phyloP scores from a whole-genome alignment of 2,113 vertebrate genomes.

The Triplophysa siluroides region DNA sequence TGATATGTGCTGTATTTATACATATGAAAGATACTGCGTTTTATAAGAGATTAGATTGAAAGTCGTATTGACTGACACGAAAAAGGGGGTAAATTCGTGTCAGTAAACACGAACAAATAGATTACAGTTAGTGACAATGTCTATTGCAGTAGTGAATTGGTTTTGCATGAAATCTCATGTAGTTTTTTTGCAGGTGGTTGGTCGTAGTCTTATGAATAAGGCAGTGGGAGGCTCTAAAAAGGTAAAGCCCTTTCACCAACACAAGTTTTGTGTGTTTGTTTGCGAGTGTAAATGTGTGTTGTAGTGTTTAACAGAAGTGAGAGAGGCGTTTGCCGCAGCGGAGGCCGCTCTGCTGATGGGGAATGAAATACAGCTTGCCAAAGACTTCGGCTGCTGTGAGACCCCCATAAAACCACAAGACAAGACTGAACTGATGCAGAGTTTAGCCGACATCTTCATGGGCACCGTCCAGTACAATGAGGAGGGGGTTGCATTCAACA shows the following conservation, averaged over 20 bases:
- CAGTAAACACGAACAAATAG: too few species aligned
- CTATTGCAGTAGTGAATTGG: too few species aligned
- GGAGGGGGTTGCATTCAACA: constrained; percentile 63
- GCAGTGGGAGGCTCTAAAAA: constrained; percentile 79
- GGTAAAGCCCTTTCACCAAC: constrained; percentile 63
- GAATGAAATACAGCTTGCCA: constrained; percentile 55
- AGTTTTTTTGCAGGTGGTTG: constrained; percentile 74
- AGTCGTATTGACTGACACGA: too few species aligned
- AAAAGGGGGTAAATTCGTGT: too few species aligned
- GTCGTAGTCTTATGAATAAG: constrained; percentile 71
- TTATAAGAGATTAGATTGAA: too few species aligned
- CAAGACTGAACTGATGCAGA: constrained; percentile 70
- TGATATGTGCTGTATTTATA: too few species aligned
- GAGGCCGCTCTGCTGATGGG: constrained; percentile 60
- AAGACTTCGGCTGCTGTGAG: constrained; percentile 76
- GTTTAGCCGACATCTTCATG: constrained; percentile 78
- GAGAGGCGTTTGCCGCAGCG: constrained; percentile 70
- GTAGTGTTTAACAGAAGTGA: constrained; percentile 72
- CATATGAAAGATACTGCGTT: too few species aligned
- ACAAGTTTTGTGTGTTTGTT: background rate
- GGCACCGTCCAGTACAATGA: constrained; percentile 81
- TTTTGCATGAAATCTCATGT: too few species aligned
- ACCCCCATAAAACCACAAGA: constrained; percentile 62
- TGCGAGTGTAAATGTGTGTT: background rate
- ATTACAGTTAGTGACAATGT: too few species aligned